Evolutionary conservation across 2,113 vertebrate species (phyloP), one percentile per base, ranked within the genome.

Genomic region (Muntiacus reevesi): DNA sequence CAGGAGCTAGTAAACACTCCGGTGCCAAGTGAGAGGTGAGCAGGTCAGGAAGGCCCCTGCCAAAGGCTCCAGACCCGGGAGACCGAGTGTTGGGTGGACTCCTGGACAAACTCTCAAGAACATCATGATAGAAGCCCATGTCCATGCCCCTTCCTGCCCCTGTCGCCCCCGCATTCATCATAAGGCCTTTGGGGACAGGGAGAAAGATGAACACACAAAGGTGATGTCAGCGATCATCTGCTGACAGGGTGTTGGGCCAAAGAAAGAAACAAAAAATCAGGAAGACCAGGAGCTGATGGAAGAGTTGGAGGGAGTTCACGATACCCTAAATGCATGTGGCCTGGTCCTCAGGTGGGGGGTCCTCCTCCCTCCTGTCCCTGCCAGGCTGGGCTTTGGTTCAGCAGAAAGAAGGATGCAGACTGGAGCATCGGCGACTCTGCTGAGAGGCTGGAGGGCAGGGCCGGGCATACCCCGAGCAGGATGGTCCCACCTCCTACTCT

Each of bases 361-460:
- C 15, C 2, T 87, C 57, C 4, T 15, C 6, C 21, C 1, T 15
- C 7, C 2, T 92, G 15, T 52, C 19, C 17, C 28, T 50, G 10
- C 10, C n/a, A 19, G 4, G 33, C 84, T 36, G 28, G 6, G 12
- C n/a, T 76, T 84, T 45, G 36, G 13, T 27, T 12, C 0, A 1
- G 4, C 8, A 30, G n/a, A 6, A 17, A 1, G 0, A 5, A 82
- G 7, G 1, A 25, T 28, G 16, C 52, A 40, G 5, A 14, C 5
- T 7, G 30, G 11, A 10, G 2, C 33, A 7, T 17, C 7, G 15
- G 13, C 3, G 2, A 28, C 7, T 45, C 12, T 28, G 8, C 1
- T 45, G 14, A 67, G 21, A 59, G n/a, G 4, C 36, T 67, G 12
- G 50, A 57, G 10, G 36, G 1, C 1, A 19, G 43, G 50, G 10